phyloP scores from a whole-genome alignment of 2,797 vertebrate species.

The Trematomus bernacchii region DNA sequence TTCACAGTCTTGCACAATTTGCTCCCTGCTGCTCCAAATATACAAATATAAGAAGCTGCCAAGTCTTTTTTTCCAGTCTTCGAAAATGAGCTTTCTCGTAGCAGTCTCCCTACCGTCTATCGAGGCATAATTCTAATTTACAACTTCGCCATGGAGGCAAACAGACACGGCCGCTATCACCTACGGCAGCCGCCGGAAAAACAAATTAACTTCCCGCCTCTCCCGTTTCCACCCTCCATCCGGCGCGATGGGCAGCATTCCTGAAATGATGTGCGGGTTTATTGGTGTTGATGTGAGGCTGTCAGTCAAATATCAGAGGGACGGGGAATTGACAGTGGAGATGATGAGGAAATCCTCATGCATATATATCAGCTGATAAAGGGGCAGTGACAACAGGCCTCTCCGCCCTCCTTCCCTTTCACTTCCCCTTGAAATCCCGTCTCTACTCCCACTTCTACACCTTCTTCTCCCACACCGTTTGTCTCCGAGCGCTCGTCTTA shows the following conservation, averaged over 20 bases:
- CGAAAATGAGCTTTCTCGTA: conserved; percentile 61
- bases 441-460: conserved; percentile 45
- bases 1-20: conserved; percentile 64
- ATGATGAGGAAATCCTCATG: conserved; percentile 79
- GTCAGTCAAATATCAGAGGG: conserved; percentile 81
- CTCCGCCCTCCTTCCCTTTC: conserved; percentile 7
- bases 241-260: conserved; percentile 60
- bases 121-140: conserved; percentile 76
- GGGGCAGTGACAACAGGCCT: conserved; percentile 56
- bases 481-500: conserved; percentile 24
- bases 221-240: conserved; percentile 42
- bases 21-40: conserved; percentile 46
- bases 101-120: conserved; percentile 46
- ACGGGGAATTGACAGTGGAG: conserved; percentile 61
- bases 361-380: conserved; percentile 82
- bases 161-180: conserved; percentile 71
- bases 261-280: conserved; percentile 77
- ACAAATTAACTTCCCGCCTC: conserved; percentile 74
- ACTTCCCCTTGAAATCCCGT: conserved; percentile 47
- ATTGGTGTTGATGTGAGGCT: conserved; percentile 77
- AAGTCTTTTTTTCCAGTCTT: conserved; percentile 46
- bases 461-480: conserved; percentile 36
- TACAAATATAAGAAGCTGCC: conserved; percentile 58
- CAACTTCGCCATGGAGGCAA: conserved; percentile 68
- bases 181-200: conserved; percentile 71